phyloP scores from a whole-genome alignment of 1,140 invertebrate genomes.

The Drosophila repleta region DNA sequence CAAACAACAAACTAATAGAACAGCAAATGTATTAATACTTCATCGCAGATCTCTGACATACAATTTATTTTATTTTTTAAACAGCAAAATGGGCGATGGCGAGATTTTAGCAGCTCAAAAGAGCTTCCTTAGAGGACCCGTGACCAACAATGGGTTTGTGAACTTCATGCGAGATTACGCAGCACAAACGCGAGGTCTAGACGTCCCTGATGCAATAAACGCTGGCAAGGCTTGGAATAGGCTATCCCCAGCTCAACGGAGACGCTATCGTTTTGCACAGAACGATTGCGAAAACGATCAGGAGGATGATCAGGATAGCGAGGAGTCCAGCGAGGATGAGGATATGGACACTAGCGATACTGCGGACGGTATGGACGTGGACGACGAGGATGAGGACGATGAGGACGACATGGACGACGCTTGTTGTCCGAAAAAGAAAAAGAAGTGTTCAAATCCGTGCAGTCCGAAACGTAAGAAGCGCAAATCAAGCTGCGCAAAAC shows the following conservation, averaged over 20 bases:
- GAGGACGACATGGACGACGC: too few species aligned
- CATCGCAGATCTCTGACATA: too few species aligned
- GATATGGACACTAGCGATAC: not conserved
- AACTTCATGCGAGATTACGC: slow-evolving; percentile 7
- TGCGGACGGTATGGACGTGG: too few species aligned
- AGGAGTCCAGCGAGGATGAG: too few species aligned
- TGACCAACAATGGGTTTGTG: slow-evolving; percentile 12
- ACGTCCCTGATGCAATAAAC: not conserved
- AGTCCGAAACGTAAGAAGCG: too few species aligned
- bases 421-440: too few species aligned
- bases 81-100: not conserved
- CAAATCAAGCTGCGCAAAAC: not conserved
- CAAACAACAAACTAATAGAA: too few species aligned
- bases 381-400: too few species aligned
- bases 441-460: too few species aligned
- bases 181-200: too few species aligned
- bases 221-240: not conserved
- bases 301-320: not conserved
- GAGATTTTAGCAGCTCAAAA: not conserved
- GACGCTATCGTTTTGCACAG: not conserved
- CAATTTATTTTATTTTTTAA: too few species aligned
- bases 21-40: too few species aligned
- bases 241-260: not conserved
- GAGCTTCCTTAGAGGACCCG: not conserved
- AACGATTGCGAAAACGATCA: not conserved